These are phyloP conservation scores for Lateolabrax maculatus DNA, from an alignment of 2,797 vertebrate genomes.

Conservation along the genomic window DNA sequence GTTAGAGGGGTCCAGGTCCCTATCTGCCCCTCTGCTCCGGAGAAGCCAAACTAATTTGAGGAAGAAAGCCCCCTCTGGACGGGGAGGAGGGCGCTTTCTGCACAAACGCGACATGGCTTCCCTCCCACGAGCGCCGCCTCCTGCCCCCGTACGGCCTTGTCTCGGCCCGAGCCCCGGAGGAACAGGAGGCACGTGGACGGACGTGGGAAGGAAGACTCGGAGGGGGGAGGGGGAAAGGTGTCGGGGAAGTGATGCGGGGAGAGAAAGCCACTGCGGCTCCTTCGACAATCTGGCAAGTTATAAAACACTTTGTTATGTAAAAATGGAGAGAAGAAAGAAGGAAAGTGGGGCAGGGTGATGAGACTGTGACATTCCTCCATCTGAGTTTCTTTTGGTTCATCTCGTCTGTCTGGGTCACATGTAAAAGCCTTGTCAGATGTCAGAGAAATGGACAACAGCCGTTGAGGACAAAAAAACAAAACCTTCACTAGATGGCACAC, in stretches of 20 bases:
- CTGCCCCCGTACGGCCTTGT: constrained; percentile 57
- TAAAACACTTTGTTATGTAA: constrained; percentile 79
- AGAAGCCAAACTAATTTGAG: constrained; percentile 61
- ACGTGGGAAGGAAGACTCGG: background rate
- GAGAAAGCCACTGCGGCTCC: constrained; percentile 47
- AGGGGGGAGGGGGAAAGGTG: constrained; percentile 23
- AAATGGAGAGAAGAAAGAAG: constrained; percentile 31
- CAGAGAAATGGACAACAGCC: background rate
- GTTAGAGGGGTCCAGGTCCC: constrained; percentile 21
- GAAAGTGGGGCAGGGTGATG: constrained; percentile 52
- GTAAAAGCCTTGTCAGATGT: background rate
- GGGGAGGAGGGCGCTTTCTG: background rate
- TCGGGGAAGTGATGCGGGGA: constrained; percentile 31
- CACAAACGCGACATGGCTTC: constrained; percentile 66
- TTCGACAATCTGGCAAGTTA: constrained; percentile 77
- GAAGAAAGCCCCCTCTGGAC: constrained; percentile 41
- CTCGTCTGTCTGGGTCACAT: constrained; percentile 7
- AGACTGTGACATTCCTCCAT: constrained; percentile 47
- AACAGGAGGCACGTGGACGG: background rate
- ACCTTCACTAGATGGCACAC: constrained; percentile 40
- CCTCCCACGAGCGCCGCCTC: constrained; percentile 58
- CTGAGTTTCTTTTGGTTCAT: constrained; percentile 17
- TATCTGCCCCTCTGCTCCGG: constrained; percentile 31
- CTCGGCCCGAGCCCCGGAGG: background rate
- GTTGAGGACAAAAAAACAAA: background rate